phyloP scores from a whole-genome alignment of 2,888 invertebrate genomes.

The Orthosia gracilis region DNA sequence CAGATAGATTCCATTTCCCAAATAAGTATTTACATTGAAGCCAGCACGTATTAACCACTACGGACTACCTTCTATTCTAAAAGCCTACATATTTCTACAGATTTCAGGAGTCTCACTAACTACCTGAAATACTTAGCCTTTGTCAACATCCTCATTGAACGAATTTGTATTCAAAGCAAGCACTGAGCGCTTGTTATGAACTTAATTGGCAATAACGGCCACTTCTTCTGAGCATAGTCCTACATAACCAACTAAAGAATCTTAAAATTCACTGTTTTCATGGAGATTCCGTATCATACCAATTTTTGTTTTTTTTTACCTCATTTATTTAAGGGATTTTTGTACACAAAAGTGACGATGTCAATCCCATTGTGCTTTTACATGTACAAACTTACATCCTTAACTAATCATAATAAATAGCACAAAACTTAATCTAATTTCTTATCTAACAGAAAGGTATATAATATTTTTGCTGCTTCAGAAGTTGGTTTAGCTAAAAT shows the following conservation, averaged over 20 bases:
- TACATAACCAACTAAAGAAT: constrained; percentile 44
- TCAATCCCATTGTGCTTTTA: too few species aligned
- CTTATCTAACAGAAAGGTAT: too few species aligned
- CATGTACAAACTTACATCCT: too few species aligned
- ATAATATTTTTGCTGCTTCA: too few species aligned
- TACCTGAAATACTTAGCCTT: constrained; percentile 54
- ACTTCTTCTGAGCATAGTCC: constrained; percentile 43
- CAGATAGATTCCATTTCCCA: constrained; percentile 1
- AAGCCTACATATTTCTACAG: constrained; percentile 21
- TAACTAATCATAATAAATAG: too few species aligned
- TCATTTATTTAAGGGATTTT: too few species aligned
- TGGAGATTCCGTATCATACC: constrained; percentile 52
- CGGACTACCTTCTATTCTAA: constrained; percentile 13
- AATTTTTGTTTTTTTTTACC: too few species aligned
- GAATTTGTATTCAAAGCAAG: constrained; percentile 77
- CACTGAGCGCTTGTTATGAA: constrained; percentile 67
- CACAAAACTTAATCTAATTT: too few species aligned
- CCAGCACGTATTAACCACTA: constrained; percentile 8
- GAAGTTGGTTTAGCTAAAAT: too few species aligned
- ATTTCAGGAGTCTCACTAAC: constrained; percentile 50
- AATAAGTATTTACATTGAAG: constrained; percentile 20
- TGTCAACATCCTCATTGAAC: constrained; percentile 69
- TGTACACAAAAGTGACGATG: too few species aligned
- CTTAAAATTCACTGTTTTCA: constrained; percentile 8
- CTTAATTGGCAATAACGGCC: constrained; percentile 76